These are phyloP conservation scores for Rhinolophus ferrumequinum DNA, from an alignment of 2,113 vertebrate genomes.

Conservation along the genomic window DNA sequence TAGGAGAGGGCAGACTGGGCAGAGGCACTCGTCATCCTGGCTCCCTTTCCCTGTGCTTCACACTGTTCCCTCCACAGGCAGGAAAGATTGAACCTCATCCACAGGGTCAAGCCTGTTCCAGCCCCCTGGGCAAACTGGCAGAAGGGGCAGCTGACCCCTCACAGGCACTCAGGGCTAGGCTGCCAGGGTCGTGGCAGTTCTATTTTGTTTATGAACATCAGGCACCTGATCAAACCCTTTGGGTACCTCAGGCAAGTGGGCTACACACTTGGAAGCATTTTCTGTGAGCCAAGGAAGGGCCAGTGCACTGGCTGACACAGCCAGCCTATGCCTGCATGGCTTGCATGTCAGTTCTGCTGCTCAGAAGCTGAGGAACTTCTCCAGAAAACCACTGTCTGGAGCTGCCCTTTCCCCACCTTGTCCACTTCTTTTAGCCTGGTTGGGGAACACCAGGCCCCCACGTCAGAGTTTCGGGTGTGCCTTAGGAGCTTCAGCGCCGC, in stretches of 20 bases:
- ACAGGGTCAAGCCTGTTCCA: not conserved
- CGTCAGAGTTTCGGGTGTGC: not conserved
- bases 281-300: not conserved
- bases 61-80: not conserved
- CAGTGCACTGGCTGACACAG: not conserved
- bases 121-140: not conserved
- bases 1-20: not conserved
- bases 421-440: not conserved
- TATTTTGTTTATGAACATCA: not conserved
- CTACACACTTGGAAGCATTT: not conserved
- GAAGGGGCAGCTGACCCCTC: not conserved
- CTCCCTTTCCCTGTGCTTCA: not conserved
- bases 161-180: not conserved
- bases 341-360: not conserved
- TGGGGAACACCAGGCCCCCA: not conserved
- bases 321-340: not conserved
- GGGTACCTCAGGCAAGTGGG: not conserved
- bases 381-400: not conserved
- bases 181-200: not conserved
- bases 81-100: not conserved
- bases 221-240: not conserved
- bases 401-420: not conserved
- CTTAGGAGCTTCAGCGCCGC: not conserved
- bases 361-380: not conserved
- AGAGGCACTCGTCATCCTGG: not conserved